phyloP scores from a whole-genome alignment of 1,140 invertebrate genomes.

The Pachyrhynchus sulphureomaculatus region DNA sequence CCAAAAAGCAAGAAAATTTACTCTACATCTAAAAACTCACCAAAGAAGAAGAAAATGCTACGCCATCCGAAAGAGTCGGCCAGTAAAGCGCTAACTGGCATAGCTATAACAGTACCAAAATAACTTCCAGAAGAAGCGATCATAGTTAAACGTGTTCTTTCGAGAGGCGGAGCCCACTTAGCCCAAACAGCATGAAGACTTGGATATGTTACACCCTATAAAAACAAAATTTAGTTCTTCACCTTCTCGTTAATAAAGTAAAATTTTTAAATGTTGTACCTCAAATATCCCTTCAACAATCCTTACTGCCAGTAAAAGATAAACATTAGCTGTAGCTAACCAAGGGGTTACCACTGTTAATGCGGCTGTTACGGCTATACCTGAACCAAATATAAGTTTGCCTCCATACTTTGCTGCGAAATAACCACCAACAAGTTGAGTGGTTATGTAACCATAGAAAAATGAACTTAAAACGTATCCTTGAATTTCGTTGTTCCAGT shows the following conservation, averaged over 20 bases:
- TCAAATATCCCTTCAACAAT: slow-evolving; percentile 88
- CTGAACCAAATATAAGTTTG: slow-evolving; percentile 72
- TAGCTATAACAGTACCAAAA: slow-evolving; percentile 77
- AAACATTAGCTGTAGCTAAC: slow-evolving; percentile 69
- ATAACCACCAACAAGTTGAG: slow-evolving; percentile 65
- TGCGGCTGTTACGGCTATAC: slow-evolving; percentile 77
- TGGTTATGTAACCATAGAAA: slow-evolving; percentile 80
- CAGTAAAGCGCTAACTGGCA: slow-evolving; percentile 73
- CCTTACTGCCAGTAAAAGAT: slow-evolving; percentile 70
- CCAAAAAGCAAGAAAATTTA: too few relatives aligned
- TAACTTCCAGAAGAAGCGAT: slow-evolving; percentile 82
- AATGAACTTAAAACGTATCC: slow-evolving; percentile 84
- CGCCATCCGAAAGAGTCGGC: slow-evolving; percentile 78
- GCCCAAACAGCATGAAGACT: slow-evolving; percentile 87
- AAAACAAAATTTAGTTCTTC: too few relatives aligned
- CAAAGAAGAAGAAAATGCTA: slow-evolving; percentile 87
- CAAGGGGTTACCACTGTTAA: slow-evolving; percentile 82
- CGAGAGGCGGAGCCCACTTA: slow-evolving; percentile 83
- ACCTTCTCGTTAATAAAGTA: too few relatives aligned
- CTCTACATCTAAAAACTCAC: too few relatives aligned
- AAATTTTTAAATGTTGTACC: too few relatives aligned
- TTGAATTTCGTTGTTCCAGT: slow-evolving; percentile 77
- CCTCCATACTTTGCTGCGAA: slow-evolving; percentile 59
- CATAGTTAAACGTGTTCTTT: slow-evolving; percentile 75
- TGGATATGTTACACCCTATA: slow-evolving; percentile 86